Conservation (phyloP, 53 echinoderm and acorn worm genomes). For the Stichopus horrens region DNA sequence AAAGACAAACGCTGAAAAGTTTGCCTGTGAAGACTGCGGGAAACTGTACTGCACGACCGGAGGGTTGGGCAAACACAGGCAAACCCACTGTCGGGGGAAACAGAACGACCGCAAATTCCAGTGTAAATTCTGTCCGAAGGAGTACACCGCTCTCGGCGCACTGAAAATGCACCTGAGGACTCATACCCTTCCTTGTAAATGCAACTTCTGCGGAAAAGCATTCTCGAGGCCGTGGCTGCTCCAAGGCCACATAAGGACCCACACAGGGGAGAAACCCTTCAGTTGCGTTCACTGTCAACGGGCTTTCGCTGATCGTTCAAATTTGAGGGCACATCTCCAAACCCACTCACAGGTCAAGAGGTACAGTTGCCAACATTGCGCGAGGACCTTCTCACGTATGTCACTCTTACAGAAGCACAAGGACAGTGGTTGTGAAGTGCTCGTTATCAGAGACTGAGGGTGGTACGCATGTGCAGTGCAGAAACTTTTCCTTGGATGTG, state of each 20-base stretch:
- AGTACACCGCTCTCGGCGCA: constrained; percentile 90
- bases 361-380: constrained; percentile 77
- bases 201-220: constrained; percentile 85
- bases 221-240: constrained; percentile 93
- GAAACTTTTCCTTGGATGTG: not conserved
- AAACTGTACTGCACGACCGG: constrained; percentile 75
- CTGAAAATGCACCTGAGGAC: constrained; percentile 98
- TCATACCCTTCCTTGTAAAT: constrained; percentile 90
- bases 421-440: constrained; percentile 68
- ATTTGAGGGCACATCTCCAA: constrained; percentile 90
- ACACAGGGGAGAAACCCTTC: constrained; percentile 96
- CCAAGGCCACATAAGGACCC: constrained; percentile 93
- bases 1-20: constrained; percentile 49
- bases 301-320: constrained; percentile 95
- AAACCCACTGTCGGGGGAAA: constrained; percentile 66
- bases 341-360: constrained; percentile 94
- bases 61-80: constrained; percentile 78
- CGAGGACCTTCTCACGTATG: constrained; percentile 89
- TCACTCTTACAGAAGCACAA: constrained; percentile 89
- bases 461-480: not conserved
- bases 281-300: constrained; percentile 77
- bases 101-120: constrained; percentile 75
- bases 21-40: constrained; percentile 69
- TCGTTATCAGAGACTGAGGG: not conserved
- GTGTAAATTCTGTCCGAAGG: constrained; percentile 93